A percentile compares a stretch with the other conserved stretches of the same genome.
phyloP scores from a whole-genome alignment of 2,888 invertebrate species.

The Pterostichus madidus region DNA sequence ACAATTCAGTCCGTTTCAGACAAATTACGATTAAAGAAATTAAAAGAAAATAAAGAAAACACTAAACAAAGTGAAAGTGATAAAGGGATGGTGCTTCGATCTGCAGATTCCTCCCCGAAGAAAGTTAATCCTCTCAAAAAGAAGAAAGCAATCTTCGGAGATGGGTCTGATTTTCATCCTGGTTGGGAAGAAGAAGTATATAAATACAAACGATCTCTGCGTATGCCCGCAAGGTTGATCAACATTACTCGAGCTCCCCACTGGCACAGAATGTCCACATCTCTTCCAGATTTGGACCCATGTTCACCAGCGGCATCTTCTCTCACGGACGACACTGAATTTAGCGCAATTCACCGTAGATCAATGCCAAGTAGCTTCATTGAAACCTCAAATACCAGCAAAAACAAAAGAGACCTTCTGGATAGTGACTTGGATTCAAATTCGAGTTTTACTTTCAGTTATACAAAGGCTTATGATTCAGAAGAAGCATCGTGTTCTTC shows the following conservation, averaged over 20 bases:
- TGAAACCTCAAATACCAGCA: slow-evolving; percentile 70
- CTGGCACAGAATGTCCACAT: slow-evolving; percentile 85
- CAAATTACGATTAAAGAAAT: slow-evolving; percentile 67
- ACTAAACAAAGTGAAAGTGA: slow-evolving; percentile 68
- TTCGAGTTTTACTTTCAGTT: slow-evolving; percentile 81
- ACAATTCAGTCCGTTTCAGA: slow-evolving; percentile 77
- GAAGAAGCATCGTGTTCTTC: slow-evolving; percentile 84
- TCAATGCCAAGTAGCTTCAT: slow-evolving; percentile 42
- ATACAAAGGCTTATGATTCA: slow-evolving; percentile 82
- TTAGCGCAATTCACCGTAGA: slow-evolving; percentile 34
- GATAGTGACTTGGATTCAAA: slow-evolving; percentile 86
- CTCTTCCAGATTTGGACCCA: slow-evolving; percentile 88
- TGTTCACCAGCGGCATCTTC: slow-evolving; percentile 85
- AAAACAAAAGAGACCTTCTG: slow-evolving; percentile 76
- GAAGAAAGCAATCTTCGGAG: slow-evolving; percentile 83
- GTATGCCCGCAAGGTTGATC: slow-evolving; percentile 90
- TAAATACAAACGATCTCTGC: slow-evolving; percentile 88
- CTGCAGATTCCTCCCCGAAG: slow-evolving; percentile 73
- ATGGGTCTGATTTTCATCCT: slow-evolving; percentile 86
- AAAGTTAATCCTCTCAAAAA: slow-evolving; percentile 71
- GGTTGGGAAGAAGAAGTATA: slow-evolving; percentile 92
- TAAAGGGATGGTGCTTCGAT: slow-evolving; percentile 74
- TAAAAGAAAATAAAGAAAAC: slow-evolving; percentile 72
- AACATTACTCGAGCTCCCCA: slow-evolving; percentile 88
- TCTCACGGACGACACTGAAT: slow-evolving; percentile 79